Conservation (phyloP, 1,140 invertebrate genomes). For the Oedothorax gibbosus region DNA sequence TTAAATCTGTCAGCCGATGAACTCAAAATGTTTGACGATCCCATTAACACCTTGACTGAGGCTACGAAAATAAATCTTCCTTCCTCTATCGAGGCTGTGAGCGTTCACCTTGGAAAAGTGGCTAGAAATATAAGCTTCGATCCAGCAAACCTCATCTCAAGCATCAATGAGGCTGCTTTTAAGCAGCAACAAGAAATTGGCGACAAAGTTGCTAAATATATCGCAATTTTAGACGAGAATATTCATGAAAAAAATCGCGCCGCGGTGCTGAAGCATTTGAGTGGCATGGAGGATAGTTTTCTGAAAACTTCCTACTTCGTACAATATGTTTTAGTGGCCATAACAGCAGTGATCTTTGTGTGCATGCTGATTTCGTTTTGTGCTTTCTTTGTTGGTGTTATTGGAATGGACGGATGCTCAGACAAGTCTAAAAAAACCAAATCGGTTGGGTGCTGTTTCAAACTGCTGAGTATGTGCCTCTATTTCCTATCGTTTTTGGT, state of each 20-base stretch:
- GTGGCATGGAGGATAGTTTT: background rate
- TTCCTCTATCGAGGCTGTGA: background rate
- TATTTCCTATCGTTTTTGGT: background rate
- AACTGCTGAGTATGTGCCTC: background rate
- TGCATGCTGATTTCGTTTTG: background rate
- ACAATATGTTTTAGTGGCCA: background rate
- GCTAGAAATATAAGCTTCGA: background rate
- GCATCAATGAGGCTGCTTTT: background rate
- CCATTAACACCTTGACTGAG: background rate
- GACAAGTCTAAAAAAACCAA: background rate
- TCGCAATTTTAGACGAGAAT: background rate
- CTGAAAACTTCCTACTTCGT: background rate
- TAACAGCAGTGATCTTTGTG: background rate
- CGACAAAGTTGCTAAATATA: background rate
- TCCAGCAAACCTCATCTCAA: background rate
- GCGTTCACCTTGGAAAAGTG: background rate
- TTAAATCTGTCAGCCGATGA: background rate
- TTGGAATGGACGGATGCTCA: background rate
- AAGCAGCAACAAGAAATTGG: background rate
- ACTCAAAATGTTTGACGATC: background rate
- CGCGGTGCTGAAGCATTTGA: background rate
- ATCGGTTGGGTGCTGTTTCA: background rate
- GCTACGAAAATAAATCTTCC: conserved; percentile 5
- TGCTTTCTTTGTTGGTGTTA: background rate
- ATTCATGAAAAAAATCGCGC: background rate